Evolutionary conservation across 2,113 vertebrate species (phyloP), one percentile per base, ranked within the genome.

Genomic region (Pterocles orientalis): DNA sequence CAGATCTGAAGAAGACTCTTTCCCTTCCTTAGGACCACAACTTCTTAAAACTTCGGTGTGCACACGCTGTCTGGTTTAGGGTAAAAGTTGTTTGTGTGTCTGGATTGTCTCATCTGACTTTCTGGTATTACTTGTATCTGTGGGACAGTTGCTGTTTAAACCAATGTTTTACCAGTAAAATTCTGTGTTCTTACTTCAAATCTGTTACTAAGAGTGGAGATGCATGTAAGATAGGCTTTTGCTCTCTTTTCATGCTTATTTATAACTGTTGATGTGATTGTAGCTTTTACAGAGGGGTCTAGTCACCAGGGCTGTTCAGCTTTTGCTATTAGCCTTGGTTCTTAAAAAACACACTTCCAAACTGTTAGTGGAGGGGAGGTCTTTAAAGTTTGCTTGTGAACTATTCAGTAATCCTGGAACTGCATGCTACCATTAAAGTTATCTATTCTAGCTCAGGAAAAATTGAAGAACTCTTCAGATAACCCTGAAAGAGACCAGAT

Each of bases 371-470:
- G 29, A 34, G 48, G 48, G 25, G 28, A 79, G 12, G 20, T 36
- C 31, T 58, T 43, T 36, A 5, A 54, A 50, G 28, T 54, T 81
- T 45, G 41, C 9, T 34, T 53, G 7, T 79, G 58, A 58, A 58
- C 62, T 77, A 1, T 39, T 71, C 28, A 47, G 43, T 83, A 66
- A 18, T 64, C 14, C 48, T 64, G 8, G 56, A 47, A 51, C 43
- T 78, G 29, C 29, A 5, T 21, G 33, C 5, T 77, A 13, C 78
- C 14, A 3, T 68, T 50, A 16, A 48, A 65, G 64, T n/a, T 89
- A 18, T 88, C 57, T 88, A 1, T 96, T 97, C 57, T 94, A 98
- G 98, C 97, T 94, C 98, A 98, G 88, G 98, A 98, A 77, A 98
- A 98, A 80, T 66, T 96, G 76, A 98, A 98, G 96, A 97, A 54